Percentiles rank a stretch among this genome's conserved stretches.
These are phyloP conservation scores for Plodia interpunctella DNA, from an alignment of 1,140 invertebrate species.

Conservation along the genomic window DNA sequence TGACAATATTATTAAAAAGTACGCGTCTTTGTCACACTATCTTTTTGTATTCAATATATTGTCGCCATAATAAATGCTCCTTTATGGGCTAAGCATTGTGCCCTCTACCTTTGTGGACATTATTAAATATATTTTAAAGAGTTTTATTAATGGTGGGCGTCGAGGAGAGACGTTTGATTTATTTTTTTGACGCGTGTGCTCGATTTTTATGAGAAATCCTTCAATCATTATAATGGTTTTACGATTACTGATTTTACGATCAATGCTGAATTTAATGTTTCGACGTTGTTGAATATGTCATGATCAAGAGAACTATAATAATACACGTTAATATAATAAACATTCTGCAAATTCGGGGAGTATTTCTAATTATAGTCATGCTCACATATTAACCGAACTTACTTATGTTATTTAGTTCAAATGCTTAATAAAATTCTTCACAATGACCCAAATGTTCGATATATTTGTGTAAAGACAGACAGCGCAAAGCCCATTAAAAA, in stretches of 20 bases:
- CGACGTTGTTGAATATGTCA: too few species aligned
- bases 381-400: too few species aligned
- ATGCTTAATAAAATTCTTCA: too few species aligned
- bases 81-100: constrained; percentile 70
- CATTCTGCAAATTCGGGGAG: too few species aligned
- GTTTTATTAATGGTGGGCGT: constrained; percentile 76
- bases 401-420: too few species aligned
- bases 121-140: constrained; percentile 77
- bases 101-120: constrained; percentile 69
- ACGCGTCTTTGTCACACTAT: constrained; percentile 73
- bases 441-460: too few species aligned
- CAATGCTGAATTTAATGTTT: not conserved
- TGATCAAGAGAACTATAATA: too few species aligned
- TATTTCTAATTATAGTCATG: too few species aligned
- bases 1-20: constrained; percentile 78
- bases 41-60: constrained; percentile 76
- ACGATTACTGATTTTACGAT: not conserved
- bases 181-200: constrained; percentile 75
- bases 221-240: constrained; percentile 42
- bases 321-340: too few species aligned
- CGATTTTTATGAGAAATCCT: constrained; percentile 48
- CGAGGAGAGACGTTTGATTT: constrained; percentile 68
- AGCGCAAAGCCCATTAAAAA: too few species aligned
- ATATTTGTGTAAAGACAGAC: too few species aligned
- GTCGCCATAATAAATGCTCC: constrained; percentile 74